Evolutionary conservation across 2,888 invertebrate species (phyloP).

Genomic region (Lysandra coridon): DNA sequence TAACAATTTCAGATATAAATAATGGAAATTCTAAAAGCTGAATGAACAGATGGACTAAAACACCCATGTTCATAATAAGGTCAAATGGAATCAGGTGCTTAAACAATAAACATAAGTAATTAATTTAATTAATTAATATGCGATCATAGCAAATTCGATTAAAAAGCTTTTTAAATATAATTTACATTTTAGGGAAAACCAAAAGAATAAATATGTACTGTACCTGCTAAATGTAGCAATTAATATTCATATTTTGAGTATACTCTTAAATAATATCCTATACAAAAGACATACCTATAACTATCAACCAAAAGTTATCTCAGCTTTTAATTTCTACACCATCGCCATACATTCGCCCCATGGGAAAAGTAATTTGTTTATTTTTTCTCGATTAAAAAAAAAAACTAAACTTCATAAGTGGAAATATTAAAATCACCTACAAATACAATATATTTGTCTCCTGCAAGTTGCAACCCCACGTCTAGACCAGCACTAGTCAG

Average conservation of each 20-base stretch:
- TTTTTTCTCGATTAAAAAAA: neutral
- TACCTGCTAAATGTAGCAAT: no score
- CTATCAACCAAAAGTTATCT: neutral
- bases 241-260: no score
- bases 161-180: neutral
- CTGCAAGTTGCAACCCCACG: no score
- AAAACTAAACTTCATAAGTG: neutral
- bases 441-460: no score
- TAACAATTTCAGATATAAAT: slow-evolving; percentile 19
- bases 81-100: neutral
- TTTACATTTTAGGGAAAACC: neutral
- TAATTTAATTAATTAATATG: neutral
- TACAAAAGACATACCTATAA: neutral
- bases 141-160: neutral
- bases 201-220: no score
- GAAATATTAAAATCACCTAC: no score
- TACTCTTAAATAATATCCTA: neutral
- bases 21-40: slow-evolving; percentile 8
- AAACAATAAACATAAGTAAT: neutral
- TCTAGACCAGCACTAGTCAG: no score
- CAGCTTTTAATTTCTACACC: neutral
- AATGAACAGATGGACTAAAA: slow-evolving; percentile 1
- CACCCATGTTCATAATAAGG: neutral
- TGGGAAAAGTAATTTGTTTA: neutral
- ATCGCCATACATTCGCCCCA: neutral